phyloP scores from a whole-genome alignment of 2,113 vertebrate species.

The Andinoacara biseriatus region DNA sequence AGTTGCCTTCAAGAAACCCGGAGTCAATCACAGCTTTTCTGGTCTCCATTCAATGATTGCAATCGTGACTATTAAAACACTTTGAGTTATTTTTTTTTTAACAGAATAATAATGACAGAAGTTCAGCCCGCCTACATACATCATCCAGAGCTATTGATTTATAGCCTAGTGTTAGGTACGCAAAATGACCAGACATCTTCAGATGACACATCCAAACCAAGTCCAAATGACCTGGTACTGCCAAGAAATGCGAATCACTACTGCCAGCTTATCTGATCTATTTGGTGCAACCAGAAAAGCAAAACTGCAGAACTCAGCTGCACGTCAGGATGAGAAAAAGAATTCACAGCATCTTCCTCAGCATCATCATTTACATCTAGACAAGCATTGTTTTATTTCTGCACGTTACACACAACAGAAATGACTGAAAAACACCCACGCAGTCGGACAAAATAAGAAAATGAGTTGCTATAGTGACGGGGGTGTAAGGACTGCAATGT shows the following conservation, averaged over 20 bases:
- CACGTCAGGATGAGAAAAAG: background rate
- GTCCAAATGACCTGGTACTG: background rate
- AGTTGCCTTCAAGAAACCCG: background rate
- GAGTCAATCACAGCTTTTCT: background rate
- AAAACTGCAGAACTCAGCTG: background rate
- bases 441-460: constrained; percentile 53
- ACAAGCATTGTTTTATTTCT: constrained; percentile 42
- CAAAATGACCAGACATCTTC: constrained; percentile 17
- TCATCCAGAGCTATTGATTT: background rate
- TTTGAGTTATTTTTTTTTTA: background rate
- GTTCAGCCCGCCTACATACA: background rate
- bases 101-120: background rate
- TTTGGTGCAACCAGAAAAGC: background rate
- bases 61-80: background rate
- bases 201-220: constrained; percentile 2
- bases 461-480: constrained; percentile 68
- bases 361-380: constrained; percentile 8
- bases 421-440: constrained; percentile 54
- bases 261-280: background rate
- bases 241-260: constrained; percentile 22
- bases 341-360: background rate
- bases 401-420: constrained; percentile 40
- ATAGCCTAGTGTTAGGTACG: background rate
- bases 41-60: background rate
- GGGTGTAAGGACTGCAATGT: constrained; percentile 59